Conservation (phyloP, 2,113 vertebrate genomes). For the Rhinolophus sinicus region DNA sequence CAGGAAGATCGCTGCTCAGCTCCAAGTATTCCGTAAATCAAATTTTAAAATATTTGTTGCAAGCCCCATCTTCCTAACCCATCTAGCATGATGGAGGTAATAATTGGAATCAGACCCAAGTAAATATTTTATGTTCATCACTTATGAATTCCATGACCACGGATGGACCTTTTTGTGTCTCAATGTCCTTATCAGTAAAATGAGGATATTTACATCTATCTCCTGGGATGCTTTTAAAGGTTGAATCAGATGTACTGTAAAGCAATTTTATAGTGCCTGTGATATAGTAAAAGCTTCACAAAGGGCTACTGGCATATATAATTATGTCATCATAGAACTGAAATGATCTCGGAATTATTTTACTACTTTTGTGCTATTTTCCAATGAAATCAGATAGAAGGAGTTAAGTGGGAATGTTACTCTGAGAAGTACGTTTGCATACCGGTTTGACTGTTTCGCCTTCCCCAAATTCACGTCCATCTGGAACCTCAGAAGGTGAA, state of each 20-base stretch:
- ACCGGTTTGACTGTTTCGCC: background rate
- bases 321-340: background rate
- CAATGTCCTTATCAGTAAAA: slow-evolving; percentile 21
- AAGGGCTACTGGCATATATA: background rate
- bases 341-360: background rate
- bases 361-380: background rate
- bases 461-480: background rate
- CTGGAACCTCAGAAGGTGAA: background rate
- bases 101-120: background rate
- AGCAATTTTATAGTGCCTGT: background rate
- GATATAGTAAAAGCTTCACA: slow-evolving; percentile 4
- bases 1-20: background rate
- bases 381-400: background rate
- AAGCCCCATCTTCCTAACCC: background rate
- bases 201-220: background rate
- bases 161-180: background rate
- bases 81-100: background rate
- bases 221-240: background rate
- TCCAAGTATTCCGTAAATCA: background rate
- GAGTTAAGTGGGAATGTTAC: background rate
- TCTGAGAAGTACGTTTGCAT: background rate
- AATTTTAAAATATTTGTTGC: background rate
- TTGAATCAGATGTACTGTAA: slow-evolving; percentile 20
- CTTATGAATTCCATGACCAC: background rate
- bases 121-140: background rate